A percentile compares a stretch with the other conserved stretches of the same genome.
phyloP scores from a whole-genome alignment of 2,888 invertebrate species.

The Himalopsyche japonica region DNA sequence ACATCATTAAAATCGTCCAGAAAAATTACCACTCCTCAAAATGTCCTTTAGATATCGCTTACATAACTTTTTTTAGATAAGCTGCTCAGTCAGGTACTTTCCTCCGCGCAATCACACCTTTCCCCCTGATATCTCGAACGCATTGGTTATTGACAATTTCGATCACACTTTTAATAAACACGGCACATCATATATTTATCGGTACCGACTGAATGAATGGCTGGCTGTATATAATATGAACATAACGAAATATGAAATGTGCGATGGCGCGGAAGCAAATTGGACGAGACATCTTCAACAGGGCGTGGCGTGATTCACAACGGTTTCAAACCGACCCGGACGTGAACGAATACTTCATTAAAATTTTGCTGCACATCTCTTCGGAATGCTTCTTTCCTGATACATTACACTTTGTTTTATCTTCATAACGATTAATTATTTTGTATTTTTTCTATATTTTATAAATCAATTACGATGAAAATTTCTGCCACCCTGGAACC shows the following conservation, averaged over 20 bases:
- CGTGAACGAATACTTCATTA: slow-evolving; percentile 34
- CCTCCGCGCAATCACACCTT: neutral
- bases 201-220: slow-evolving; percentile 10
- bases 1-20: too few relatives aligned
- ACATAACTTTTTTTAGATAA: neutral
- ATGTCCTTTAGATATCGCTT: too few relatives aligned
- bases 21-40: too few relatives aligned
- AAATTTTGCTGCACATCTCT: slow-evolving; percentile 15
- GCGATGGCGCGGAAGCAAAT: slow-evolving; percentile 30
- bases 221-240: slow-evolving; percentile 28
- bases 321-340: slow-evolving; percentile 7
- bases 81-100: too few relatives aligned
- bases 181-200: slow-evolving; percentile 9
- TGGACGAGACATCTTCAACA: slow-evolving; percentile 37
- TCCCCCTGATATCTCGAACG: neutral
- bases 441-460: too few relatives aligned
- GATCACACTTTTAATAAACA: neutral
- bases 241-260: slow-evolving; percentile 35
- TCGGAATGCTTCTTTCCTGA: neutral
- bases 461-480: too few relatives aligned
- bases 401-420: neutral
- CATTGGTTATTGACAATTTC: neutral
- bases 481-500: too few relatives aligned
- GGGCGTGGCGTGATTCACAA: slow-evolving; percentile 35
- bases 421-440: neutral